These are phyloP conservation scores for Corvus hawaiiensis DNA, from an alignment of 2,113 vertebrate species.

Conservation along the genomic window DNA sequence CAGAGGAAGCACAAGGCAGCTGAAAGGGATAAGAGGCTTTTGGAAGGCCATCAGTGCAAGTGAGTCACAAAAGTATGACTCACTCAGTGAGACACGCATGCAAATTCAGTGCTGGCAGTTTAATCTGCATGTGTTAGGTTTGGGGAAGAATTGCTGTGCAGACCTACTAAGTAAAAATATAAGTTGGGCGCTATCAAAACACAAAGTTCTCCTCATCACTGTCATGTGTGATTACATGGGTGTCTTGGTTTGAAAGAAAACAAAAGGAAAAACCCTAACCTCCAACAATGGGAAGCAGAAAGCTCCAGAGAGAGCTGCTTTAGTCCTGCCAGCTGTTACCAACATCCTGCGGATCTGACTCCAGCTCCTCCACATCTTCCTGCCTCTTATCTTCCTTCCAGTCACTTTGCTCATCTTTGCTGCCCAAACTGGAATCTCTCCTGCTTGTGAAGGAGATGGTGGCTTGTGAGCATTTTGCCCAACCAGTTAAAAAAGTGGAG, in stretches of 20 bases:
- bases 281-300: not conserved
- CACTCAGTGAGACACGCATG: not conserved
- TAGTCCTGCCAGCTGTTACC: not conserved
- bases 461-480: not conserved
- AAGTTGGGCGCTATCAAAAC: not conserved
- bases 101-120: not conserved
- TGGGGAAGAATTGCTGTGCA: not conserved
- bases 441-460: not conserved
- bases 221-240: not conserved
- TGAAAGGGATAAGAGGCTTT: constrained; percentile 30
- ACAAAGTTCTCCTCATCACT: not conserved
- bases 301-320: not conserved
- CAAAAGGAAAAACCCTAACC: not conserved
- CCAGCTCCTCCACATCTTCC: not conserved
- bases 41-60: constrained; percentile 30
- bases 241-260: not conserved
- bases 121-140: not conserved
- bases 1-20: not conserved
- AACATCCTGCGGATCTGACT: not conserved
- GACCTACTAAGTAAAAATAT: not conserved
- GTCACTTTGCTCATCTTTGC: not conserved
- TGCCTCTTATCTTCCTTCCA: not conserved
- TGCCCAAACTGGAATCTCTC: not conserved
- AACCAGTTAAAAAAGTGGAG: not conserved
- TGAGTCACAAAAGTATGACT: constrained; percentile 50